These are phyloP conservation scores for Peromyscus eremicus DNA, from an alignment of 2,797 vertebrate genomes.

Conservation along the genomic window DNA sequence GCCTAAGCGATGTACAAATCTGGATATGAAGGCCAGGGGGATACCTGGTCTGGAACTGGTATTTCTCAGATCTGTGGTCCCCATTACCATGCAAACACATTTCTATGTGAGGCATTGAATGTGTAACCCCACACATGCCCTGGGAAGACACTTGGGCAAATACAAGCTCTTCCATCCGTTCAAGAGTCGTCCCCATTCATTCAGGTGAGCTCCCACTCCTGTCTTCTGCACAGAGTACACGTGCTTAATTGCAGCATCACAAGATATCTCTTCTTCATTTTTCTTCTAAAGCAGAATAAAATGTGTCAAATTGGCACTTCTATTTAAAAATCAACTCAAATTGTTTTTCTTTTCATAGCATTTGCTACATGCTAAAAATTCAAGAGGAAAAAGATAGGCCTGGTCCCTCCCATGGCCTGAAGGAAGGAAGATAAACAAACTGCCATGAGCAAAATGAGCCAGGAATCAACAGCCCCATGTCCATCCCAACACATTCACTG, in stretches of 20 bases:
- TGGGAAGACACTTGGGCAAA: neutral
- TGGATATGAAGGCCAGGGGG: neutral
- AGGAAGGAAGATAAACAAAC: neutral
- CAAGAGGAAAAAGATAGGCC: neutral
- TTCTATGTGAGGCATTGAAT: neutral
- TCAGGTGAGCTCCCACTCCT: neutral
- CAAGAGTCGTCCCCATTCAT: neutral
- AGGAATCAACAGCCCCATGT: rapidly evolving
- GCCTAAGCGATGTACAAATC: rapidly evolving
- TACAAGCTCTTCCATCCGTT: neutral
- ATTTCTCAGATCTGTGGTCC: neutral
- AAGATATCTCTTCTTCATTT: neutral
- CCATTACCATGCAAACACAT: neutral
- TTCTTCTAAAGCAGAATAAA: conserved; percentile 38
- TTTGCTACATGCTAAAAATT: conserved; percentile 50
- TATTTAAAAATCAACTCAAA: conserved; percentile 63
- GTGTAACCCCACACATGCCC: neutral
- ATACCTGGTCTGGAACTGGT: neutral
- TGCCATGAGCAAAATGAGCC: neutral
- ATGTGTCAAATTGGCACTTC: conserved; percentile 5
- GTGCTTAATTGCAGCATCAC: neutral
- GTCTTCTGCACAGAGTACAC: neutral
- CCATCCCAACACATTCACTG: neutral
- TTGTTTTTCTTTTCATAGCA: conserved; percentile 54
- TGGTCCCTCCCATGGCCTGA: neutral